Conservation (phyloP, 2,797 vertebrate genomes). For the Thunnus albacares region DNA sequence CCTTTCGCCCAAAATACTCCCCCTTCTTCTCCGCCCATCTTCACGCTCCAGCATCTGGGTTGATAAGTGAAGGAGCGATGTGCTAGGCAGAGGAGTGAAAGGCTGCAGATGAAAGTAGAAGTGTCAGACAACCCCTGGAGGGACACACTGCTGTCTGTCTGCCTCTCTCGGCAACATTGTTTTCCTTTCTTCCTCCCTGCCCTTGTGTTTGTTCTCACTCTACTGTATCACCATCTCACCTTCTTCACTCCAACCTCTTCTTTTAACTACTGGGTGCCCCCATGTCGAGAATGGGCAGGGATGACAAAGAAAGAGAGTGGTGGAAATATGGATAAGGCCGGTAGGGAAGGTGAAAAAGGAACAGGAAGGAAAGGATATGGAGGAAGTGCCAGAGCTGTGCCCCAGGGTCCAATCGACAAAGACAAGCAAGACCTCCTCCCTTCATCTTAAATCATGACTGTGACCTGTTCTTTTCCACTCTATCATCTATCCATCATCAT, state of each 20-base stretch:
- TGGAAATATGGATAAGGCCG: neutral
- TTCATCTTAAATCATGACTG: constrained; percentile 74
- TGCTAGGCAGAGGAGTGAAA: constrained; percentile 57
- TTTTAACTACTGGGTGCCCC: constrained; percentile 24
- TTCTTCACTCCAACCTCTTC: constrained; percentile 17
- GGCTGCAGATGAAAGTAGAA: constrained; percentile 61
- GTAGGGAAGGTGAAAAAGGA: constrained; percentile 4
- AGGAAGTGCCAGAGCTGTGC: constrained; percentile 42
- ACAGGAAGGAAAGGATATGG: neutral
- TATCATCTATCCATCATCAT: constrained; percentile 76
- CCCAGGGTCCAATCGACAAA: constrained; percentile 76
- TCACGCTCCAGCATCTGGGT: constrained; percentile 26
- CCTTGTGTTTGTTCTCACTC: constrained; percentile 17
- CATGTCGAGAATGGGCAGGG: constrained; percentile 21
- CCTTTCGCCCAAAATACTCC: constrained; percentile 11
- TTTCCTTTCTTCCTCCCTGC: constrained; percentile 31
- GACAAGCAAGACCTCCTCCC: constrained; percentile 76
- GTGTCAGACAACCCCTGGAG: constrained; percentile 67
- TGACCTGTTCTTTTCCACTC: constrained; percentile 81
- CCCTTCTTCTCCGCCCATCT: constrained; percentile 21
- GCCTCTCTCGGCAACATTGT: constrained; percentile 33
- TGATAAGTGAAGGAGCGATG: constrained; percentile 68
- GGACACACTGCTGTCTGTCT: constrained; percentile 34
- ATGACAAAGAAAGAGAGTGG: constrained; percentile 6
- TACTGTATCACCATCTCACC: constrained; percentile 10